phyloP scores from a whole-genome alignment of 2,797 vertebrate genomes.

The Myoxocephalus aenaeus region DNA sequence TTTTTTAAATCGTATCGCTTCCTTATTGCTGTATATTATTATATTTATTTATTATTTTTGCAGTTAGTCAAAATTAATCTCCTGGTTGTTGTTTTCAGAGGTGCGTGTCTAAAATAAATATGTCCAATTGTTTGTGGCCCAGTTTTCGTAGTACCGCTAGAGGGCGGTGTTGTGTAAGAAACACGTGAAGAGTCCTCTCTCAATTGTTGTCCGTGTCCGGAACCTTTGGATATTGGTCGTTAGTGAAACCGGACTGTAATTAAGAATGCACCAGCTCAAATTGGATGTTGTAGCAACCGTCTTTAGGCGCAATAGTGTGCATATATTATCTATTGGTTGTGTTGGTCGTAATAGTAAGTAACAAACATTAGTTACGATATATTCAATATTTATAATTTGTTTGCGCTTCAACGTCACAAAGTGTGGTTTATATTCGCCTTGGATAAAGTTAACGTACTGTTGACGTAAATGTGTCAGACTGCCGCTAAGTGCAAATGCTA shows the following conservation, averaged over 20 bases:
- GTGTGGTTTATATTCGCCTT: background rate
- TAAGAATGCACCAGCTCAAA: slow-evolving; percentile 1
- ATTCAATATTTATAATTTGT: background rate
- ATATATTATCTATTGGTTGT: fast-evolving
- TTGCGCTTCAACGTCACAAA: background rate
- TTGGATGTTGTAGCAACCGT: slow-evolving; percentile 73
- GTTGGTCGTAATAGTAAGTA: background rate
- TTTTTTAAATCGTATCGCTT: background rate
- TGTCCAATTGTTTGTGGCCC: slow-evolving; percentile 20
- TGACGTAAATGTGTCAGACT: background rate
- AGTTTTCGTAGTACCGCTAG: slow-evolving; percentile 35
- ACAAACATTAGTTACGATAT: background rate
- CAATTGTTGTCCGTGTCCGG: slow-evolving; percentile 45
- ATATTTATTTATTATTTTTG: no score
- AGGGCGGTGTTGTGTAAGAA: slow-evolving; percentile 29
- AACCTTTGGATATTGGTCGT: slow-evolving; percentile 34
- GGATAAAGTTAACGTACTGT: background rate
- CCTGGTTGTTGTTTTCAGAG: background rate
- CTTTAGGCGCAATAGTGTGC: background rate
- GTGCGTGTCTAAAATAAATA: background rate
- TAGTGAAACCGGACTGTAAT: slow-evolving; percentile 6
- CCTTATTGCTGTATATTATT: background rate
- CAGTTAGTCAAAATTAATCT: background rate
- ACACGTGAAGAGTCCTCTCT: background rate
- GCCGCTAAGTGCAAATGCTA: slow-evolving; percentile 4